These are phyloP conservation scores for Cataglyphis hispanica DNA, from an alignment of 1,140 invertebrate genomes.

Conservation along the genomic window DNA sequence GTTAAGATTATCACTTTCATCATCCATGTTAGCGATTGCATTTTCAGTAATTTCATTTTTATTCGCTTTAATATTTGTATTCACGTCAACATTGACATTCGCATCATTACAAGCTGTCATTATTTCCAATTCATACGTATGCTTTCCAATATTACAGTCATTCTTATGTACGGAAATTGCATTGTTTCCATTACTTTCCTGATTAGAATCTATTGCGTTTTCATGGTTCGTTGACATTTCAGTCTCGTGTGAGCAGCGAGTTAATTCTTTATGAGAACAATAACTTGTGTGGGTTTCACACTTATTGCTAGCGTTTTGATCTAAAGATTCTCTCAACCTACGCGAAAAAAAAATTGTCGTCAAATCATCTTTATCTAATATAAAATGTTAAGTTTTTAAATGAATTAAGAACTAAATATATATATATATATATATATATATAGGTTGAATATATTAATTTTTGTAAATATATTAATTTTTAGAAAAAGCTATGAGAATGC, in stretches of 20 bases:
- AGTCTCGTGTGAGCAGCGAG: background rate
- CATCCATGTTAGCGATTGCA: conserved; percentile 30
- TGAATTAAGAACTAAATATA: conserved; percentile 22
- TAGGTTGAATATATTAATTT: background rate
- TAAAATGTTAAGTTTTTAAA: conserved; percentile 15
- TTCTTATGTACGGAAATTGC: background rate
- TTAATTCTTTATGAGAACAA: background rate
- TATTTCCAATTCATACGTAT: background rate
- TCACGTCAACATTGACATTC: background rate
- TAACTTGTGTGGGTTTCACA: background rate
- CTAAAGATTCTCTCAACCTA: background rate
- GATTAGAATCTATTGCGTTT: background rate
- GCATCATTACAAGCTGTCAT: background rate
- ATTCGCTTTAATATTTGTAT: background rate
- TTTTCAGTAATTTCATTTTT: conserved; percentile 51
- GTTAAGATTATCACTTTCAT: conserved; percentile 61
- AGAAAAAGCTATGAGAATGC: background rate
- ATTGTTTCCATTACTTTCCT: background rate
- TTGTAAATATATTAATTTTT: background rate
- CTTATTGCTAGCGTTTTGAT: background rate
- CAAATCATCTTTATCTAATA: background rate
- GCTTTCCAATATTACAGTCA: background rate
- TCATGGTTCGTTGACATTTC: background rate
- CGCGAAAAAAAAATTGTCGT: conserved; percentile 8
- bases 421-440: background rate